Base-by-base conservation (phyloP, 2,888 invertebrate species). In the Pantelozetes paolii region DNA sequence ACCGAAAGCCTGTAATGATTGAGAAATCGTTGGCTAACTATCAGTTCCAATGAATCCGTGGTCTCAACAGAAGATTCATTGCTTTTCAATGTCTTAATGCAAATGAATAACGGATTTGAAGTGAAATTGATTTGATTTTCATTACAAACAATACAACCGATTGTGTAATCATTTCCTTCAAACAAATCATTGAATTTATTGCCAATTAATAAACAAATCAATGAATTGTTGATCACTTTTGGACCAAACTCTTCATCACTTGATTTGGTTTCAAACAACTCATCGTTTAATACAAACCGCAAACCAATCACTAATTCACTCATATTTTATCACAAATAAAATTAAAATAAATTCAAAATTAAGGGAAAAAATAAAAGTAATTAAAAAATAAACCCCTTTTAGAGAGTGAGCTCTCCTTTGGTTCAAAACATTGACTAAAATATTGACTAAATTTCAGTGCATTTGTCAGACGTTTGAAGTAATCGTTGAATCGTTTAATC, bases 191-290 rank as follows among this genome's bases (percentile, higher is more conserved):
- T 13, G 2, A n/a, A 64, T 11, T 20, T 20, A 28, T 36, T 30
- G n/a, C 36, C 36, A 64, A n/a, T 64, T n/a, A 64, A 11, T 36
- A 30, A 64, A 64, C 36, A 32, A 64, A 64, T 64, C 13, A 64
- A 40, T 6, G 20, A 1, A 64, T 64, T 64, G 64, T 64, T 64
- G 32, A n/a, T n/a, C 5, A 36, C 28, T 11, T 62, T 26, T 9
- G 3, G 15, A 28, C 13, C 23, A 2, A 30, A 30, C 3, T 30
- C 26, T 26, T 57, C 36, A 36, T 36, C 36, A 36, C 26, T 57
- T 1, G 9, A n/a, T n/a, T 57, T 28, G 28, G 13, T 57, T 20
- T 57, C 30, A 11, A 57, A 57, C 23, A 57, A 20, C 13, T 30
- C 13, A 23, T 57, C 57, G 13, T 9, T 13, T 57, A 57, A 57